Base-by-base conservation (phyloP, 2,113 vertebrate genomes). In the Catharus fuscescens region DNA sequence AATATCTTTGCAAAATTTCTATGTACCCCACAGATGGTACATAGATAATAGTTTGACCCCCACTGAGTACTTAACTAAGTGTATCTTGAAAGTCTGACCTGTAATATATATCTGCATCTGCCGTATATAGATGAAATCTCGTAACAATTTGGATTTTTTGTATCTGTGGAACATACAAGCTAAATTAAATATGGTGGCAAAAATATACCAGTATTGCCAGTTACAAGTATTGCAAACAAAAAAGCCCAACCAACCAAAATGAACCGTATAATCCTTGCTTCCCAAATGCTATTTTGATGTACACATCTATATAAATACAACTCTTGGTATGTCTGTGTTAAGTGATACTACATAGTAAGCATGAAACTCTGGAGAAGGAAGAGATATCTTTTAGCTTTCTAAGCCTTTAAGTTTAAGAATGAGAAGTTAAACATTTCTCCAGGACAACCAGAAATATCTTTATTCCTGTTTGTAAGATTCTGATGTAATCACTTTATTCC, bases 401-500 rank as follows among this genome's bases (percentile, higher is more conserved):
- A 59, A 96, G 80, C 56, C 65, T 93, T 88, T 88, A 93, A 91
- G 57, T 70, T 66, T 76, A 44, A 85, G 74, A 76, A 79, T 79
- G 44, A 44, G 57, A 73, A 91, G 47, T 83, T 90, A 80, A 90
- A 70, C 38, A 26, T 93, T 90, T 91, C 50, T 85, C 53, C 42
- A 5, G 62, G 70, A 60, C 62, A 93, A 86, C 34, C 77, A 84
- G 83, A 95, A 90, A 74, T 31, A 31, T 64, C 70, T 91, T 93
- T 91, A 52, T 91, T 42, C 64, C 53, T 80, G 12, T 84, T 84
- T 80, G 53, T 89, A 74, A 60, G 71, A 50, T 76, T 80, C n/a
- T 82, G 80, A 90, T 95, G 74, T 80, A 94, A 95, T 86, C 60
- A 36, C 64, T 94, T 95, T 93, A 88, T 90, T 91, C 74, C 87